Evolutionary conservation across 2,113 vertebrate species (phyloP).

Genomic region (Motacilla tschutschensis): DNA sequence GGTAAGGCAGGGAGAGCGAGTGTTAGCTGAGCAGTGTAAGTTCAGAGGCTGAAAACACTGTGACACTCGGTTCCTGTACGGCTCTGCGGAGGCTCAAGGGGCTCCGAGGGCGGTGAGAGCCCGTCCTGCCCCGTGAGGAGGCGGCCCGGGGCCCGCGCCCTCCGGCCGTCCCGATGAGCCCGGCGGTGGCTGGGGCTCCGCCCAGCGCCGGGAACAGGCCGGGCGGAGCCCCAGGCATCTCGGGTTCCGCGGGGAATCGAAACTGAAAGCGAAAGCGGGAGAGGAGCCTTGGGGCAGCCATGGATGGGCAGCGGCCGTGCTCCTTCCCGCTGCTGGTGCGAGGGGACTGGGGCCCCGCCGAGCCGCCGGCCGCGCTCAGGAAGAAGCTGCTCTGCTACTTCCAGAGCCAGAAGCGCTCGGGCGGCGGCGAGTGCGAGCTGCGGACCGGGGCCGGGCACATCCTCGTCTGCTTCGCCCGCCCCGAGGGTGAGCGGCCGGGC

Average conservation of each 20-base stretch:
- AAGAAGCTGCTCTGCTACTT: constrained; percentile 84
- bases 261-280: background rate
- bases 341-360: background rate
- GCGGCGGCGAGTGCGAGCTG: constrained; percentile 83
- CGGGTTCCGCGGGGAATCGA: background rate
- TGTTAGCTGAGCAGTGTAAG: accelerated
- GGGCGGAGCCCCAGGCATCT: background rate
- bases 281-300: accelerated
- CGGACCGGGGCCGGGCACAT: background rate
- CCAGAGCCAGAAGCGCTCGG: constrained; percentile 78
- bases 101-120: accelerated
- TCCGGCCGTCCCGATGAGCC: accelerated
- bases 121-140: accelerated
- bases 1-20: accelerated
- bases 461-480: constrained; percentile 58
- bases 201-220: too few species aligned
- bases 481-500: background rate
- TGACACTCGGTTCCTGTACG: accelerated
- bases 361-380: constrained; percentile 32
- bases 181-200: background rate
- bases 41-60: background rate
- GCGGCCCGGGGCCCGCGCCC: accelerated
- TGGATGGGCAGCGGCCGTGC: background rate
- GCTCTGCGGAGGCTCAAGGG: accelerated
- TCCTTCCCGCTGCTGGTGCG: constrained; percentile 13